Base-by-base conservation (phyloP, 2,113 vertebrate genomes). In the Dipodomys stephensi region DNA sequence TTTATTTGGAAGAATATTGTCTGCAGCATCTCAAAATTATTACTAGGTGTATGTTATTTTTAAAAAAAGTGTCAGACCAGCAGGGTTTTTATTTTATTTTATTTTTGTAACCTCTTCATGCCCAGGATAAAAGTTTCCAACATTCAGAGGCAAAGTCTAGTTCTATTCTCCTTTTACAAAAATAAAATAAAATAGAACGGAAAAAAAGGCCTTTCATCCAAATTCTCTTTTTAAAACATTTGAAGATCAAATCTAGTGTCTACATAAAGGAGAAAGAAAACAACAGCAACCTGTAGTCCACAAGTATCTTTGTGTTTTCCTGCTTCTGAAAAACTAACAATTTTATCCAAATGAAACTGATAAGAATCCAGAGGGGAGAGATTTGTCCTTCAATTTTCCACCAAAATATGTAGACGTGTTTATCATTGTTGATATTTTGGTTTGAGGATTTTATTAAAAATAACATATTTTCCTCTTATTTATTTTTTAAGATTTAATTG, bases 341-440 rank as follows among this genome's bases (percentile, higher is more conserved):
- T 67, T 74, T 96, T 85, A 82, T 71, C 19, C 83, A 53, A 81
- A 65, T 49, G 15, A 89, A 88, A 73, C 13, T 44, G 9, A 77
- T 68, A 81, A 72, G n/a, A 81, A 72, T 35, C 53, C 28, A 28
- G 30, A 90, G 53, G 27, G 7, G 67, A 92, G 15, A 65, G 30
- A 4, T 27, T 78, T 73, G 15, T 0, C 23, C 11, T 80, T 49
- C 86, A 80, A 7, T 83, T 74, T 90, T 27, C n/a, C 6, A 94
- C 15, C 12, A 67, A 92, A 91, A 46, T 53, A 35, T 49, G 65
- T 16, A 76, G 32, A 35, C 8, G 15, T 78, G 1, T 83, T n/a
- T 39, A 32, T 57, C 53, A 35, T 19, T 76, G 7, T 20, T 84
- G 22, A 87, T 25, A 35, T 71, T 72, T 39, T 64, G 32, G 3